Conservation (phyloP, 2,888 invertebrate genomes). For the Coecobrya sp. region DNA sequence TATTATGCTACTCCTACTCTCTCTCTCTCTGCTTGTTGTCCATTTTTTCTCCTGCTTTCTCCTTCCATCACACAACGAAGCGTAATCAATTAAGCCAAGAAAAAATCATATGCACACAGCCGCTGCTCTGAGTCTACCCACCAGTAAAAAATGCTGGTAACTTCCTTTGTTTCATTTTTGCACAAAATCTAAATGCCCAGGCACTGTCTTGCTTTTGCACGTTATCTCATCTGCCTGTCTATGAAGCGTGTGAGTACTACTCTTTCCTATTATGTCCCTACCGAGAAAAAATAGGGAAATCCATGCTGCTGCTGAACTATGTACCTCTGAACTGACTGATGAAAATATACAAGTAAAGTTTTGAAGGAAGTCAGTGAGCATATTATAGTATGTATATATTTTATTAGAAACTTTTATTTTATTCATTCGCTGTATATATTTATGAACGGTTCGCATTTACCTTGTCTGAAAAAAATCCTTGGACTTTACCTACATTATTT, state of each 20-base stretch:
- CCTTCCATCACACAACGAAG: not conserved
- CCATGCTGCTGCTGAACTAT: not conserved
- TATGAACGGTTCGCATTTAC: slow-evolving; percentile 57
- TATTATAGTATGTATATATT: slow-evolving; percentile 19
- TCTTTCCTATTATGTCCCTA: slow-evolving; percentile 18
- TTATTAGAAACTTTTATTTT: slow-evolving; percentile 7
- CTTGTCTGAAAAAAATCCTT: slow-evolving; percentile 69
- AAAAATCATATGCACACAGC: slow-evolving; percentile 22
- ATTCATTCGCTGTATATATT: not conserved
- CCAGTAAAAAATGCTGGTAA: not conserved
- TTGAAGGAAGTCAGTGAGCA: not conserved
- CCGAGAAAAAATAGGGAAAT: not conserved
- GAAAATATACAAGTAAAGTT: not conserved
- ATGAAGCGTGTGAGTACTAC: not conserved
- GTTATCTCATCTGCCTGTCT: slow-evolving; percentile 41
- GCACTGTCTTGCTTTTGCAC: slow-evolving; percentile 10
- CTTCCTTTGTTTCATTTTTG: slow-evolving; percentile 28
- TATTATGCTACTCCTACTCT: not conserved
- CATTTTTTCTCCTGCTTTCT: not conserved
- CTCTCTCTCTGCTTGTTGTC: not conserved
- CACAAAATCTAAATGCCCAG: not conserved
- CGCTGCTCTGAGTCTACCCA: not conserved
- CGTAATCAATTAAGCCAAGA: slow-evolving; percentile 38
- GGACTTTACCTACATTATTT: slow-evolving; percentile 72
- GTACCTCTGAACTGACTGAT: no score